Percentiles rank a stretch among this genome's conserved stretches.
Evolutionary conservation across 2,888 invertebrate genomes (phyloP).

Genomic region (Luperina nickerlii): DNA sequence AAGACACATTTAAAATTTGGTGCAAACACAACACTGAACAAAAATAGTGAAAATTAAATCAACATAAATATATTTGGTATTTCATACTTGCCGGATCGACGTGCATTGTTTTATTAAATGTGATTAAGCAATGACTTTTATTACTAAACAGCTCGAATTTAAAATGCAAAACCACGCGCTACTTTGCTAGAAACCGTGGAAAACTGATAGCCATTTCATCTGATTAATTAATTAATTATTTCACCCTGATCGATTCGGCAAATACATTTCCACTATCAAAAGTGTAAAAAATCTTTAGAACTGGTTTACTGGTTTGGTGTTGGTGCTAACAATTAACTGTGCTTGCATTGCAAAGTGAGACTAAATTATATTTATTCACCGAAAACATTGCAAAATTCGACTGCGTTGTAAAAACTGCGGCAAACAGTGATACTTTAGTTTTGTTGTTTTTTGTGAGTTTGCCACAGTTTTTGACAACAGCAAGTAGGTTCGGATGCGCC

Average conservation of each 20-base stretch:
- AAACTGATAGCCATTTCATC: not conserved
- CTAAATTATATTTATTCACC: conserved; percentile 44
- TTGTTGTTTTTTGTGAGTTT: conserved; percentile 19
- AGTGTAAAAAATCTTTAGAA: conserved; percentile 29
- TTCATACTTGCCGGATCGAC: conserved; percentile 59
- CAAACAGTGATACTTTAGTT: conserved; percentile 25
- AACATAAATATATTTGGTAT: conserved; percentile 21
- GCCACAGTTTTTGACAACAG: conserved; percentile 54
- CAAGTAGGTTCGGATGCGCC: conserved; percentile 84
- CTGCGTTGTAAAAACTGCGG: conserved; percentile 52
- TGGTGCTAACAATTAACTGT: conserved; percentile 56
- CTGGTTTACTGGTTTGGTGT: conserved; percentile 55
- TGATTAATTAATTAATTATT: not conserved
- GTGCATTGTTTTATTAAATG: not conserved
- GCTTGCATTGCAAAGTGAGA: conserved; percentile 65
- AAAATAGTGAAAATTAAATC: conserved; percentile 45
- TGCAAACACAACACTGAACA: conserved; percentile 60
- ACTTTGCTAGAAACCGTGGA: not conserved
- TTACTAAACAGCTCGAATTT: not conserved
- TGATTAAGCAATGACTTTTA: not conserved
- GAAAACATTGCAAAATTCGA: conserved; percentile 51
- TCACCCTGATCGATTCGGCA: conserved; percentile 54
- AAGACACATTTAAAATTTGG: conserved; percentile 49
- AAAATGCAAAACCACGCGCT: not conserved
- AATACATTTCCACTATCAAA: conserved; percentile 35